These are phyloP conservation scores for Valencia hispanica DNA, from an alignment of 2,797 vertebrate species.

Conservation along the genomic window DNA sequence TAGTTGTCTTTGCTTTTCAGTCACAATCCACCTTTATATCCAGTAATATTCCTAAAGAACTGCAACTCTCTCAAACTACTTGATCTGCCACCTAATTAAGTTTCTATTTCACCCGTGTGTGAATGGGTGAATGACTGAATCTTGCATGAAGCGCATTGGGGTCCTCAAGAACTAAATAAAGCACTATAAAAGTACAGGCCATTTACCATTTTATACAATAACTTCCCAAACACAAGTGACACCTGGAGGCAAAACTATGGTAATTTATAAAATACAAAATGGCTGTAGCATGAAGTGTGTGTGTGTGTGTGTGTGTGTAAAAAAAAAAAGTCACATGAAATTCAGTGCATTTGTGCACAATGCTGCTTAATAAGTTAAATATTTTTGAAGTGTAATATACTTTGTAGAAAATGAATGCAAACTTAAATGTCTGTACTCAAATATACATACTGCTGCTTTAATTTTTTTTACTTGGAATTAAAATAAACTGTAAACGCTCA, in stretches of 20 bases:
- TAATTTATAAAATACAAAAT: background rate
- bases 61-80: background rate
- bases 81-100: background rate
- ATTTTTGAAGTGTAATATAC: too few species aligned
- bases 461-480: too few species aligned
- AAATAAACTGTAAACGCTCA: too few species aligned
- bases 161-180: too few species aligned
- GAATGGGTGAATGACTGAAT: too few species aligned
- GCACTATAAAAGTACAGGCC: too few species aligned
- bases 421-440: background rate
- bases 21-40: background rate
- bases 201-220: background rate
- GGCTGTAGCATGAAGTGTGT: background rate
- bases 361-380: background rate
- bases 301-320: too few species aligned
- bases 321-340: too few species aligned
- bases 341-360: background rate
- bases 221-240: background rate
- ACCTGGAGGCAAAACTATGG: background rate
- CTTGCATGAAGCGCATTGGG: too few species aligned
- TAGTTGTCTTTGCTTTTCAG: too few species aligned
- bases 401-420: too few species aligned
- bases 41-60: background rate
- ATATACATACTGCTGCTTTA: background rate
- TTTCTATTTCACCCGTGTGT: too few species aligned